These are phyloP conservation scores for Mus spretus DNA, from an alignment of 2,797 vertebrate genomes.

Conservation along the genomic window DNA sequence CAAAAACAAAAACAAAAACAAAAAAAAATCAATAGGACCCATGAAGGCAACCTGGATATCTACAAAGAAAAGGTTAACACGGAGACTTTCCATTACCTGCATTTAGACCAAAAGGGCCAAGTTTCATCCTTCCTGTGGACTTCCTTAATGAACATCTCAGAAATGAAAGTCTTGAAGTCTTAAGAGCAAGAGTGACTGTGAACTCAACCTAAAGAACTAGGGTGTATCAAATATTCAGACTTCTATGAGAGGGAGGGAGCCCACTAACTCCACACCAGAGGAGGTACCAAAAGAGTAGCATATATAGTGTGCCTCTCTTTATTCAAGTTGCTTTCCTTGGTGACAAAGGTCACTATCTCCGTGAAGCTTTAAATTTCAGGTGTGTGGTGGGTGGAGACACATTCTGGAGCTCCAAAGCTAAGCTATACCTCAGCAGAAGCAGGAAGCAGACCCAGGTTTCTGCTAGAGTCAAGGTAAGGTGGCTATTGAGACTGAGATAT, in stretches of 20 bases:
- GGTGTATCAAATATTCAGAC: background rate
- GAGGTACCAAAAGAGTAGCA: background rate
- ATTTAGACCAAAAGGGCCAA: background rate
- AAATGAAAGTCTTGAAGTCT: background rate
- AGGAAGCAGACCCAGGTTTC: background rate
- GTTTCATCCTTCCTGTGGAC: background rate
- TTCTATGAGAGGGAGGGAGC: background rate
- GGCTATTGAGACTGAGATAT: background rate
- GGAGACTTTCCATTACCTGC: background rate
- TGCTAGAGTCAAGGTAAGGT: background rate
- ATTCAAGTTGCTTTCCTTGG: rapidly evolving
- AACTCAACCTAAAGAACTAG: background rate
- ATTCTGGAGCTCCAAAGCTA: background rate
- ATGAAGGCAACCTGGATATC: background rate
- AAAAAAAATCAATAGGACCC: background rate
- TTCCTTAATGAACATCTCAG: background rate
- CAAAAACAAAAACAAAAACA: no score
- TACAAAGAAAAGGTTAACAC: background rate
- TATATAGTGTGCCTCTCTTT: rapidly evolving
- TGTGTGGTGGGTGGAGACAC: no score
- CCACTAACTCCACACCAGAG: background rate
- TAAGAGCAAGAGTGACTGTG: background rate
- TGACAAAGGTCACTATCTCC: background rate
- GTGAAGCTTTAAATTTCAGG: background rate
- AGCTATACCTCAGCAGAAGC: background rate